Percentiles rank a stretch among this genome's conserved stretches.
These are phyloP conservation scores for Epizoanthus illoricatus DNA, from an alignment of 92 coral and sea anemone species.

Conservation along the genomic window DNA sequence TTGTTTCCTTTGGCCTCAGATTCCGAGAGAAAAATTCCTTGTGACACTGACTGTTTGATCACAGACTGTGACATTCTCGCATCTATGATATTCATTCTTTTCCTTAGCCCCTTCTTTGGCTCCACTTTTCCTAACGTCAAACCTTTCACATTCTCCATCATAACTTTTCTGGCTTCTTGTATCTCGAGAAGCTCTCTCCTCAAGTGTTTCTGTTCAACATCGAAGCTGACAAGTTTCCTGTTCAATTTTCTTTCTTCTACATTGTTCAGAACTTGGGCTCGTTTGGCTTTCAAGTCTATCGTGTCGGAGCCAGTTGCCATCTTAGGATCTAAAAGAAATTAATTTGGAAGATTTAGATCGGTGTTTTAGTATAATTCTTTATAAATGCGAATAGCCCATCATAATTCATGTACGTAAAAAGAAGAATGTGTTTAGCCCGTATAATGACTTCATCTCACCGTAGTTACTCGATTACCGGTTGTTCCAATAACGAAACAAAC, in stretches of 20 bases:
- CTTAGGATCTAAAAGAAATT: too few species aligned
- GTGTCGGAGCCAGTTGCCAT: too few species aligned
- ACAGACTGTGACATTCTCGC: neutral
- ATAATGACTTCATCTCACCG: too few species aligned
- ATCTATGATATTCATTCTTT: neutral
- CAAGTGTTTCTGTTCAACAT: conserved; percentile 13
- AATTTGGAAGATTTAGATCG: too few species aligned
- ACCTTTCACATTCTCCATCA: conserved; percentile 6
- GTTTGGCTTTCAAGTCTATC: neutral
- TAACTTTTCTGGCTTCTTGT: neutral
- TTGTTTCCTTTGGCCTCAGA: neutral
- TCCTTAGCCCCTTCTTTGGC: neutral
- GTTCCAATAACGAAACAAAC: too few species aligned
- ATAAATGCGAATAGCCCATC: too few species aligned
- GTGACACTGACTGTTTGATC: neutral
- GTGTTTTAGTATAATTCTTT: too few species aligned
- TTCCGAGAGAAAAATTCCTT: neutral
- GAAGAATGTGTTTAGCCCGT: too few species aligned
- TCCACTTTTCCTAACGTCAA: neutral
- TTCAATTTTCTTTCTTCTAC: conserved; percentile 13
- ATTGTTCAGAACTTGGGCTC: conserved; percentile 14
- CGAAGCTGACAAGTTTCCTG: neutral
- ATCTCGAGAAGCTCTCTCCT: conserved; percentile 1
- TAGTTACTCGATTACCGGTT: too few species aligned
- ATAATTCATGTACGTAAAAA: too few species aligned